phyloP scores from a whole-genome alignment of 64 coral and sea anemone genomes.

The Stichodactyla mertensii region DNA sequence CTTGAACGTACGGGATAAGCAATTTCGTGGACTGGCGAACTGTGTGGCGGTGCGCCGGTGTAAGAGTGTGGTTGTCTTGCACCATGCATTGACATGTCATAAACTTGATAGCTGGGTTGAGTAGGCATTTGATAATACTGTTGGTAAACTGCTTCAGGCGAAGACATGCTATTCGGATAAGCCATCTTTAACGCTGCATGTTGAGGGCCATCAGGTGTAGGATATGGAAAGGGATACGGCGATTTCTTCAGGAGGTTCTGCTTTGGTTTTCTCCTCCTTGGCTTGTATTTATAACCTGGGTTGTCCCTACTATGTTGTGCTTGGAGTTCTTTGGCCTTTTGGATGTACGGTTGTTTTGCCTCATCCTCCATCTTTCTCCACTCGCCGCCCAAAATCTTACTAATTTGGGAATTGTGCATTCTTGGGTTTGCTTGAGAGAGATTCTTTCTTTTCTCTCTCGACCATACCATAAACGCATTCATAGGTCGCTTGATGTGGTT shows the following conservation, averaged over 20 bases:
- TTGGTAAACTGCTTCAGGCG: slow-evolving; percentile 68
- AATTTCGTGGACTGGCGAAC: slow-evolving; percentile 59
- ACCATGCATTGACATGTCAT: slow-evolving; percentile 78
- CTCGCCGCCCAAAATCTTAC: slow-evolving; percentile 81
- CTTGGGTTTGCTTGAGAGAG: slow-evolving; percentile 77
- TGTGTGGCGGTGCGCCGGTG: slow-evolving; percentile 51
- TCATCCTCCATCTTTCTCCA: slow-evolving; percentile 83
- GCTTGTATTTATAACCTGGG: slow-evolving; percentile 91
- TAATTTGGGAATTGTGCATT: slow-evolving; percentile 94
- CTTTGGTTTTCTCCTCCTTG: slow-evolving; percentile 75
- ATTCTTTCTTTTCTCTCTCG: slow-evolving; percentile 54
- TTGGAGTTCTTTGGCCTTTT: slow-evolving; percentile 84
- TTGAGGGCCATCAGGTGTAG: slow-evolving; percentile 47
- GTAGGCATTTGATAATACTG: slow-evolving; percentile 59
- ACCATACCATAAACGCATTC: slow-evolving; percentile 97
- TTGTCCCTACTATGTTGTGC: slow-evolving; percentile 82
- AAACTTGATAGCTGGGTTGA: slow-evolving; percentile 69
- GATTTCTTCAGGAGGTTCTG: slow-evolving; percentile 82
- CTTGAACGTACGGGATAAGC: slow-evolving; percentile 60
- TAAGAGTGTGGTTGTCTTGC: slow-evolving; percentile 72
- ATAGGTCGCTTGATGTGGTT: slow-evolving; percentile 93
- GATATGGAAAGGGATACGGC: slow-evolving; percentile 76
- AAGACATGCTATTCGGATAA: slow-evolving; percentile 50
- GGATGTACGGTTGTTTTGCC: slow-evolving; percentile 51
- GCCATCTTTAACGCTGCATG: slow-evolving; percentile 70